phyloP scores from a whole-genome alignment of 2,888 invertebrate species.

The Boloria selene region DNA sequence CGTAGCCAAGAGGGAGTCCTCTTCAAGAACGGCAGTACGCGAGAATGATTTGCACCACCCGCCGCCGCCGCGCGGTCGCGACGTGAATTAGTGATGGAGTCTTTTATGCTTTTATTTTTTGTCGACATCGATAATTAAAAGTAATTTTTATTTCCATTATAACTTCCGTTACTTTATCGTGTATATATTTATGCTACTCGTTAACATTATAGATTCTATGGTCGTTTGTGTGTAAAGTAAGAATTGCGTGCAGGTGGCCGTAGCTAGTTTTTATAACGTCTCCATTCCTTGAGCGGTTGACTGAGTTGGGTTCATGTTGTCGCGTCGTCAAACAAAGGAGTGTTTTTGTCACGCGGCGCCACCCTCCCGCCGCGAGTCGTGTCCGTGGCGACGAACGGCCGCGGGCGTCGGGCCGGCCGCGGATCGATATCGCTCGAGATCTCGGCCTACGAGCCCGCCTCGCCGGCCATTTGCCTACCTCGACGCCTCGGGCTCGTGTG shows the following conservation, averaged over 20 bases:
- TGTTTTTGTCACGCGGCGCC: conserved; percentile 75
- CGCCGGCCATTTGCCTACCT: conserved; percentile 82
- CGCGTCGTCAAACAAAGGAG: conserved; percentile 75
- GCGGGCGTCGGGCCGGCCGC: conserved; percentile 61
- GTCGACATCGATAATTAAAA: conserved; percentile 53
- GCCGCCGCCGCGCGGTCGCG: conserved; percentile 70
- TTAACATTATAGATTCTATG: neutral
- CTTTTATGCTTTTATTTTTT: conserved; percentile 37
- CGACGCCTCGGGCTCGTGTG: conserved; percentile 81
- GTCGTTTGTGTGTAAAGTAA: conserved; percentile 1
- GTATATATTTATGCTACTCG: neutral
- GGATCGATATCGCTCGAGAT: conserved; percentile 80
- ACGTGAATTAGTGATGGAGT: conserved; percentile 60
- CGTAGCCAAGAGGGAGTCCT: conserved; percentile 58
- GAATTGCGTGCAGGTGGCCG: conserved; percentile 35
- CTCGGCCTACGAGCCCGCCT: conserved; percentile 78
- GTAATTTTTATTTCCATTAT: neutral
- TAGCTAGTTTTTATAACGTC: conserved; percentile 45
- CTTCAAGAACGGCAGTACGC: conserved; percentile 79
- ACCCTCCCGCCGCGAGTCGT: conserved; percentile 67
- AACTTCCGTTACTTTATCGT: neutral
- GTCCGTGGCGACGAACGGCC: conserved; percentile 72
- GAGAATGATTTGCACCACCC: conserved; percentile 81
- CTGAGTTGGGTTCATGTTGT: conserved; percentile 45
- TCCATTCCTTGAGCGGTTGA: conserved; percentile 25